Evolutionary conservation across 2,113 vertebrate genomes (phyloP).

Genomic region (Herpailurus yagouaroundi): DNA sequence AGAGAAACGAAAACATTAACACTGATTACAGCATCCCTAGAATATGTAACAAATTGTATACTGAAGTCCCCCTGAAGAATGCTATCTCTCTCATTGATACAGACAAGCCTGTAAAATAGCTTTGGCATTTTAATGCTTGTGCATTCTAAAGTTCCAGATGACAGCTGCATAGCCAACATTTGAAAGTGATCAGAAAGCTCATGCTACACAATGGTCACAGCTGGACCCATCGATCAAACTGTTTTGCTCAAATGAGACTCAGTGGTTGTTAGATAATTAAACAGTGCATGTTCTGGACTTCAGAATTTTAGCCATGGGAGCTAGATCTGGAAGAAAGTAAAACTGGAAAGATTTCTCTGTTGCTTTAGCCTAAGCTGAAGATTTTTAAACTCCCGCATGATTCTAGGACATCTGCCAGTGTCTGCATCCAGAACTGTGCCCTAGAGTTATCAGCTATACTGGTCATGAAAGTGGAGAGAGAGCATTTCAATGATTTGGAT

Average conservation of each 20-base stretch:
- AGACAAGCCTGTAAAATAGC: conserved; percentile 57
- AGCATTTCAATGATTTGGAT: background rate
- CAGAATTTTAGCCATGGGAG: conserved; percentile 44
- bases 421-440: background rate
- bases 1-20: conserved; percentile 59
- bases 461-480: background rate
- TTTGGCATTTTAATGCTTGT: conserved; percentile 63
- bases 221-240: conserved; percentile 73
- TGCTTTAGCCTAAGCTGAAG: background rate
- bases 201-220: conserved; percentile 58
- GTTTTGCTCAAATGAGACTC: conserved; percentile 56
- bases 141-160: conserved; percentile 69
- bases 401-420: background rate
- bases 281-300: conserved; percentile 45
- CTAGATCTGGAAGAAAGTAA: conserved; percentile 30
- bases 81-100: background rate
- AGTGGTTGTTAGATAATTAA: conserved; percentile 57
- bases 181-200: conserved; percentile 61
- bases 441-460: background rate
- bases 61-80: conserved; percentile 27
- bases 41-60: conserved; percentile 50
- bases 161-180: conserved; percentile 68
- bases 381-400: background rate
- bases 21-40: conserved; percentile 52
- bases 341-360: background rate